These are phyloP conservation scores for Pycnonotus jocosus DNA, from an alignment of 2,113 vertebrate species.

Conservation along the genomic window DNA sequence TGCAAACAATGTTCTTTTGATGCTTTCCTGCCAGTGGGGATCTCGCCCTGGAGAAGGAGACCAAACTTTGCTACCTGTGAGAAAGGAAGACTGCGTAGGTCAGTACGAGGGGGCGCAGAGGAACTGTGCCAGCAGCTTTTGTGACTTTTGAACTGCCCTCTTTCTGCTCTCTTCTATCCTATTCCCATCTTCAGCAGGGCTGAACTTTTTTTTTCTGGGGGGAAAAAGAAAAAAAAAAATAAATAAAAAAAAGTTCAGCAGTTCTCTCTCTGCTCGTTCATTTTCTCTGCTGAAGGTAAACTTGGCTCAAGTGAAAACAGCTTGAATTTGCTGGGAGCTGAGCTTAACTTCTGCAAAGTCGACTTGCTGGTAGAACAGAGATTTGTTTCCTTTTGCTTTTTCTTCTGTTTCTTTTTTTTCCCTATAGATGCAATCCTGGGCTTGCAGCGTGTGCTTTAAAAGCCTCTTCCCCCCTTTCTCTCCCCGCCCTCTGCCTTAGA, in stretches of 20 bases:
- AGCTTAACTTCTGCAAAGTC: background rate
- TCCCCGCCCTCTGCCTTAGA: slow-evolving; percentile 28
- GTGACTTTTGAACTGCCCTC: background rate
- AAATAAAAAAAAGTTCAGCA: background rate
- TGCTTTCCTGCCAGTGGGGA: slow-evolving; percentile 37
- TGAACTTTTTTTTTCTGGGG: background rate
- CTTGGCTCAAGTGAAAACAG: background rate
- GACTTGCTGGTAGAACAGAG: background rate
- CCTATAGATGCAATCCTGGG: background rate
- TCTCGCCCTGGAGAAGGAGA: slow-evolving; percentile 59
- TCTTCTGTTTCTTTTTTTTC: background rate
- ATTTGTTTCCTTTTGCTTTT: background rate
- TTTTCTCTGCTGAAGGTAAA: background rate
- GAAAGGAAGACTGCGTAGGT: slow-evolving; percentile 67
- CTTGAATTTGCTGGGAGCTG: background rate
- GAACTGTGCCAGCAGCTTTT: slow-evolving; percentile 31
- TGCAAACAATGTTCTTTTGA: slow-evolving; percentile 54
- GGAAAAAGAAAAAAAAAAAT: background rate
- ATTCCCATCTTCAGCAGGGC: background rate
- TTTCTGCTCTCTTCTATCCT: background rate
- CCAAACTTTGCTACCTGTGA: slow-evolving; percentile 69
- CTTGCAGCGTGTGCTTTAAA: slow-evolving; percentile 37
- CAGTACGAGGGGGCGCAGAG: slow-evolving; percentile 56
- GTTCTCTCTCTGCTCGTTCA: background rate
- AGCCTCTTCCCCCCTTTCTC: slow-evolving; percentile 33